Base-by-base conservation (phyloP, 2,797 vertebrate species). In the Lithobates sylvaticus region DNA sequence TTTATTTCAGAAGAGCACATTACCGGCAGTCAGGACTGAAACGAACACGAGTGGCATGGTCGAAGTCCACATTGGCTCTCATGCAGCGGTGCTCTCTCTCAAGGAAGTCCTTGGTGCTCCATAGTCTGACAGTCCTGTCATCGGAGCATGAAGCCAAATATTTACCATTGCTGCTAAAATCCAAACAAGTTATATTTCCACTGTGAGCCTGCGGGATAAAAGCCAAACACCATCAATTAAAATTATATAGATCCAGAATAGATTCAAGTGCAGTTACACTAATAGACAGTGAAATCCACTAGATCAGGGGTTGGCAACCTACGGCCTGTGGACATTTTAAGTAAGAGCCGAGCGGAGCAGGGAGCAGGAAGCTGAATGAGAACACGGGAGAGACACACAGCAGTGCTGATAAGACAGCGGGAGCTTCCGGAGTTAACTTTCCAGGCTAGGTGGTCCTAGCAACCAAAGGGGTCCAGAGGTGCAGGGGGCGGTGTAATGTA, bases 161-260 rank as follows among this genome's bases (percentile, higher is more conserved):
- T 89, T 99, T 98, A 69, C 97, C 98, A 0, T 97, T 98, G 90
- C 96, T 97, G 93, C 98, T 98, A 90, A 99, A 99, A 91, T 99
- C 96, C 72, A 99, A 90, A 89, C 97, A 98, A 0, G 95, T 96
- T 75, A 99, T 92, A 0, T 95, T 94, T 4, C 96, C 96, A 26
- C 94, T 96, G 92, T 99, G 98, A 86, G 94, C 95, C 98, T 99
- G 84, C 7, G 72, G 64, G 36, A 82, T 10, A 76, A 67, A 29
- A 81, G 18, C n/a, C 23, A 81, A 42, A 58, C 68, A 71, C n/a
- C 1, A 50, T 13, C 9, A 26, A 3, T 27, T 78, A 7, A 32
- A 44, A 68, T 68, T 68, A 79, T 47, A 26, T 71, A 39, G 36
- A 36, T 12, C 9, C 8, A 42, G 69, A 36, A 71, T 71, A 44